A percentile compares a stretch with the other conserved stretches of the same genome.
These are phyloP conservation scores for Drosophila bunnanda DNA, from an alignment of 2,888 invertebrate species.

Conservation along the genomic window DNA sequence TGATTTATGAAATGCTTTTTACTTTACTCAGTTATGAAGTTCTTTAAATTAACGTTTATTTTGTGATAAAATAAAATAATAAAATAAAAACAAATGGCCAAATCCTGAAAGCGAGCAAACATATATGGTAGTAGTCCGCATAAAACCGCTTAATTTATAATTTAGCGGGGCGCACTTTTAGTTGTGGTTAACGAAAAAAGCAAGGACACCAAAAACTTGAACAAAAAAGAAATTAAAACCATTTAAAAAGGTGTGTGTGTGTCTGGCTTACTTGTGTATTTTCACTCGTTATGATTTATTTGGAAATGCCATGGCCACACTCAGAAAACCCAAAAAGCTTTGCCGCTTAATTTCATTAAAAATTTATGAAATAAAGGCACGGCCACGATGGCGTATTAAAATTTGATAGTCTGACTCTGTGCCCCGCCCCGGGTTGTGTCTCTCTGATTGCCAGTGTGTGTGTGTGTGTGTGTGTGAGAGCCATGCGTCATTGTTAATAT, in stretches of 20 bases:
- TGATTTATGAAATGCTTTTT: too few relatives aligned
- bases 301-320: slow-evolving; percentile 52
- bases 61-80: too few relatives aligned
- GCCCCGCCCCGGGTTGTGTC: slow-evolving; percentile 2
- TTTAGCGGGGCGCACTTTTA: slow-evolving; percentile 73
- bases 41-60: too few relatives aligned
- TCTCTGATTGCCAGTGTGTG: slow-evolving; percentile 7
- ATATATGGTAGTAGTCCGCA: slow-evolving; percentile 30
- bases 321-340: slow-evolving; percentile 70
- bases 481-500: slow-evolving; percentile 75
- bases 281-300: slow-evolving; percentile 75
- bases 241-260: slow-evolving; percentile 66
- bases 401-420: slow-evolving; percentile 69
- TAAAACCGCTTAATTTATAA: slow-evolving; percentile 73
- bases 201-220: slow-evolving; percentile 48
- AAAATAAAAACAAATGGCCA: slow-evolving; percentile 62
- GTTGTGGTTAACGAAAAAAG: slow-evolving; percentile 61
- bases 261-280: slow-evolving; percentile 73
- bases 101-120: slow-evolving; percentile 9
- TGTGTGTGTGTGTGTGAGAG: neutral
- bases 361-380: slow-evolving; percentile 80
- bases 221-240: slow-evolving; percentile 51
- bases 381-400: slow-evolving; percentile 75
- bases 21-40: too few relatives aligned
- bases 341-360: slow-evolving; percentile 80